Conservation (phyloP, 2,797 vertebrate genomes). For the Florisuga fusca region DNA sequence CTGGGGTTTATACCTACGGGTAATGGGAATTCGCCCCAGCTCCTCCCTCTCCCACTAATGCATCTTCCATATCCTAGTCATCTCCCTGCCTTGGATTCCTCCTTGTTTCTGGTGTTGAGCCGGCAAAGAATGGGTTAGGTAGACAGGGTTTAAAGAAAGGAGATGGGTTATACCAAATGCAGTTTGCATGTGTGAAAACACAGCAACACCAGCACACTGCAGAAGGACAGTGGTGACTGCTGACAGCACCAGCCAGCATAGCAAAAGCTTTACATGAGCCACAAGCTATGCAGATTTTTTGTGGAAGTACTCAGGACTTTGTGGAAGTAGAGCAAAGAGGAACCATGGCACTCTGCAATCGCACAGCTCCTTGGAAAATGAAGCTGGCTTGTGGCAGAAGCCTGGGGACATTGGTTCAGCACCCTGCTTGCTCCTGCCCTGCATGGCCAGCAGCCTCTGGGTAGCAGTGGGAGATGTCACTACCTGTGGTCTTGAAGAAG, state of each 20-base stretch:
- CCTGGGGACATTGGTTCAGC: neutral
- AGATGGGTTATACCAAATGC: neutral
- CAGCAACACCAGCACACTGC: neutral
- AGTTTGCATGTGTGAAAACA: neutral
- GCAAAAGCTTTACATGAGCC: neutral
- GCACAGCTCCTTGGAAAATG: neutral
- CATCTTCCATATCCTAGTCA: neutral
- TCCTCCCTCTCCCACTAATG: neutral
- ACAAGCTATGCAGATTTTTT: neutral
- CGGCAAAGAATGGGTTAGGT: neutral
- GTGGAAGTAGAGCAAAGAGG: neutral
- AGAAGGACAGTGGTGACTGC: neutral
- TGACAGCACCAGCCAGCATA: neutral
- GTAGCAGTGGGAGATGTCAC: neutral
- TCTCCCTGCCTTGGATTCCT: neutral
- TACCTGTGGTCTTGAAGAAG: neutral
- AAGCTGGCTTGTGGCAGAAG: neutral
- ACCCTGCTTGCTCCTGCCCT: neutral
- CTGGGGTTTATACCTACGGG: neutral
- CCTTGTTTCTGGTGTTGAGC: neutral
- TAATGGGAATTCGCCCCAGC: neutral
- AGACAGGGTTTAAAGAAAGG: neutral
- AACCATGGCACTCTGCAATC: accelerated
- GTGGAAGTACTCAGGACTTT: neutral
- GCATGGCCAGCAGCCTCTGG: neutral